Evolutionary conservation across 2,113 vertebrate genomes (phyloP).

Genomic region (Chinchilla lanigera): DNA sequence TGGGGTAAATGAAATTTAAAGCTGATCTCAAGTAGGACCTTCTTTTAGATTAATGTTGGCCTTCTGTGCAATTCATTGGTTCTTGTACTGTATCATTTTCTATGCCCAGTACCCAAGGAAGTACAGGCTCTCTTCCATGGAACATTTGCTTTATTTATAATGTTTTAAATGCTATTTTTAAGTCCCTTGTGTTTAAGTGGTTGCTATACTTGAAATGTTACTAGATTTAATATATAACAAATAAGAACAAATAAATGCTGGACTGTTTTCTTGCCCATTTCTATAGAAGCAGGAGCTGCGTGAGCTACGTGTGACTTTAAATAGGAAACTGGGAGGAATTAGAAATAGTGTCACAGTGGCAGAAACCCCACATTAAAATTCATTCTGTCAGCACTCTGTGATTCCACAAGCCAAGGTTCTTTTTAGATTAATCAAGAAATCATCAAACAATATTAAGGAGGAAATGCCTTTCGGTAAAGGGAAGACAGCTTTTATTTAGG

Average conservation of each 20-base stretch:
- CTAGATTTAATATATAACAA: not conserved
- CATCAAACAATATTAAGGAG: not conserved
- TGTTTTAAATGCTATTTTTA: conserved; percentile 35
- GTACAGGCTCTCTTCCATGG: not conserved
- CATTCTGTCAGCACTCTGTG: conserved; percentile 16
- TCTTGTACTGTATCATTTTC: not conserved
- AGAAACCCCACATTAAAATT: conserved; percentile 54
- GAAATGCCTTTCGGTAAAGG: not conserved
- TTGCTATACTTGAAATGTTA: conserved; percentile 35
- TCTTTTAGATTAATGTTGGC: conserved; percentile 4
- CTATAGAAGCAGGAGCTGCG: conserved; percentile 22
- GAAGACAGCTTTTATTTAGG: not conserved
- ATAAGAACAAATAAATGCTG: conserved; percentile 40
- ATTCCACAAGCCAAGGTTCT: conserved; percentile 28
- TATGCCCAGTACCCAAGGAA: not conserved
- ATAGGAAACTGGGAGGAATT: not conserved
- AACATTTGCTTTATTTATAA: conserved; percentile 47
- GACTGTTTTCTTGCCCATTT: conserved; percentile 6
- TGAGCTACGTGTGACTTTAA: conserved; percentile 64
- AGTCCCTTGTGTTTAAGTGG: conserved; percentile 50
- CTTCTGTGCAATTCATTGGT: not conserved
- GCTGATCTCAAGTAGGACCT: not conserved
- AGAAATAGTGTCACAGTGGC: not conserved
- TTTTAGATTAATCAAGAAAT: conserved; percentile 53
- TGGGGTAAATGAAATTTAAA: conserved; percentile 16